A percentile compares a stretch with the other conserved stretches of the same genome.
phyloP scores from a whole-genome alignment of 2,113 vertebrate species.

The Procavia capensis region DNA sequence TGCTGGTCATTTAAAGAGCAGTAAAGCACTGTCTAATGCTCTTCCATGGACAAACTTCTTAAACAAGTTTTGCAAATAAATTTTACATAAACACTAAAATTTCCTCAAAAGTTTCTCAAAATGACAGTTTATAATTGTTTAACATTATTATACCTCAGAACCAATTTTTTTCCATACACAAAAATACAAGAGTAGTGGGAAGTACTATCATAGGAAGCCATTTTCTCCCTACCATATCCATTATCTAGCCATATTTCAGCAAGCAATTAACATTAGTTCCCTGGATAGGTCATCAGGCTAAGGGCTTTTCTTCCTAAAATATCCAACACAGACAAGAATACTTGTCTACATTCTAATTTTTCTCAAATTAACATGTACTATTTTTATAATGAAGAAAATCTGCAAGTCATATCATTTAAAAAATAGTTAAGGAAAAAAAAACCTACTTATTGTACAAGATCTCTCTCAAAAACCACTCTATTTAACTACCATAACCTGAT shows the following conservation, averaged over 20 bases:
- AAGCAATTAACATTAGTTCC: neutral
- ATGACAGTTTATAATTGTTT: neutral
- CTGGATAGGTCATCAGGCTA: neutral
- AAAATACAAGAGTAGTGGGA: slow-evolving; percentile 30
- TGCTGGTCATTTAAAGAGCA: neutral
- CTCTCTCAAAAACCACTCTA: neutral
- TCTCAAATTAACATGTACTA: neutral
- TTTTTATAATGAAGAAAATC: neutral
- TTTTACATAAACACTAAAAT: neutral
- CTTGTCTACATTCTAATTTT: slow-evolving; percentile 15
- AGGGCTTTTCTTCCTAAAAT: slow-evolving; percentile 5
- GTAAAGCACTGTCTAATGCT: neutral
- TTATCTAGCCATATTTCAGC: neutral
- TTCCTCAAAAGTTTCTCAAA: neutral
- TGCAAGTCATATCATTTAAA: neutral
- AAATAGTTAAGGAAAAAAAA: neutral
- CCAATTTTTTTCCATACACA: neutral
- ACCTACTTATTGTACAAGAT: neutral
- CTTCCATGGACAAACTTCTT: neutral
- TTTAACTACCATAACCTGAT: slow-evolving; percentile 11
- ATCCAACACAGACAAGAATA: neutral
- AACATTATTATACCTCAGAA: slow-evolving; percentile 32
- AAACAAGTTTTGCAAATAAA: slow-evolving; percentile 20
- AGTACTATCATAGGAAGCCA: neutral
- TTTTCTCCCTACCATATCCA: neutral